Evolutionary conservation across 2,113 vertebrate species (phyloP).

Genomic region (Hemiscyllium ocellatum): DNA sequence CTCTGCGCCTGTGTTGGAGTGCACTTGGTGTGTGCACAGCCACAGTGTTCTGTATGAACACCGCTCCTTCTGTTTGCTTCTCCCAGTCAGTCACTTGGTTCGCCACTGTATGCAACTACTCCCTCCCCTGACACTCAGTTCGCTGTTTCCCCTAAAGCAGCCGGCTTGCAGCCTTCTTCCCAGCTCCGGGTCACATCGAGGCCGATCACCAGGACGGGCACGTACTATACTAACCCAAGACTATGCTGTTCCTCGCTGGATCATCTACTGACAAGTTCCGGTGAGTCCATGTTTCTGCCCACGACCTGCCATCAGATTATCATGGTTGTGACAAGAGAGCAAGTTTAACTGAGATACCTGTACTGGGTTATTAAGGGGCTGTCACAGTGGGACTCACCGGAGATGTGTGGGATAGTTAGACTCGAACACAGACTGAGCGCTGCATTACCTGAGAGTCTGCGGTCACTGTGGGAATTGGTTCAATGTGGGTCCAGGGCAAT

Average conservation of each 20-base stretch:
- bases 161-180: not conserved
- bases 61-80: not conserved
- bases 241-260: not conserved
- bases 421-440: no score
- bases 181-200: no score
- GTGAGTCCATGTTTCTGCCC: not conserved
- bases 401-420: not conserved
- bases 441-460: no score
- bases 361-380: not conserved
- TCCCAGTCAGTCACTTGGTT: not conserved
- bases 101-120: not conserved
- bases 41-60: not conserved
- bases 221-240: not conserved
- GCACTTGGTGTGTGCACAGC: not conserved
- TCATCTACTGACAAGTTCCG: slow-evolving; percentile 16
- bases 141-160: not conserved
- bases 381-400: no score
- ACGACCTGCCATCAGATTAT: not conserved
- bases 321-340: not conserved
- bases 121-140: not conserved
- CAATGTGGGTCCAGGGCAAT: not conserved
- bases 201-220: not conserved
- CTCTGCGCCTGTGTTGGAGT: not conserved
- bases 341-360: not conserved
- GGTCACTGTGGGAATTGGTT: not conserved